Conservation (phyloP, 2,113 vertebrate genomes). For the Gymnocephalus cernua region DNA sequence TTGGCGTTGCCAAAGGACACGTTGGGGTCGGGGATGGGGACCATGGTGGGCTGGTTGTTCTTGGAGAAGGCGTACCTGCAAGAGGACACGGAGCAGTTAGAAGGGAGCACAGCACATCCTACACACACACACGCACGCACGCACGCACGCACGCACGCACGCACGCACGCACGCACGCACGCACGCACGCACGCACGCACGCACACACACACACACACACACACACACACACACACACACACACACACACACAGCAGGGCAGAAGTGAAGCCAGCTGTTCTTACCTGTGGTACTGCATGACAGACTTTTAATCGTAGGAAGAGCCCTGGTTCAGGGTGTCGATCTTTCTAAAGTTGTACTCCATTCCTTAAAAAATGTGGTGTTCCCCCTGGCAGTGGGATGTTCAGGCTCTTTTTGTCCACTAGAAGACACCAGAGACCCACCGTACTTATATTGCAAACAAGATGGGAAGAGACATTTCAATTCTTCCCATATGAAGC, state of each 20-base stretch:
- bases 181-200: no score
- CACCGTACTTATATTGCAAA: background rate
- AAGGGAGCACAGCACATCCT: background rate
- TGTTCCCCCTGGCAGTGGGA: no score
- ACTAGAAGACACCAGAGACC: background rate
- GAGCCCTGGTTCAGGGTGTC: slow-evolving; percentile 78
- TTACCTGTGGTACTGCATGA: slow-evolving; percentile 80
- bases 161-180: no score
- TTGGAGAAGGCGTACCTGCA: slow-evolving; percentile 70
- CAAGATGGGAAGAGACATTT: background rate
- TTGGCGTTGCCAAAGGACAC: slow-evolving; percentile 64
- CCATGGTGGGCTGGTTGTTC: slow-evolving; percentile 71
- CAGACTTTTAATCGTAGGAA: slow-evolving; percentile 82
- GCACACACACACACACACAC: no score
- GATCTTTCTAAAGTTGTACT: slow-evolving; percentile 70
- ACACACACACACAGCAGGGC: no score
- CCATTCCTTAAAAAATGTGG: slow-evolving; percentile 56
- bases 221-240: no score
- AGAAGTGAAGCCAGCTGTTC: background rate
- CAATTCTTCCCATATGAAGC: background rate
- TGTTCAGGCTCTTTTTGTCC: no score
- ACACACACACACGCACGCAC: no score
- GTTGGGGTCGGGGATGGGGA: slow-evolving; percentile 65
- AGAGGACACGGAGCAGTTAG: background rate
- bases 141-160: no score